Percentiles rank a stretch among this genome's conserved stretches.
Conservation (phyloP, 2,888 invertebrate genomes). For the Anodontia alba region DNA sequence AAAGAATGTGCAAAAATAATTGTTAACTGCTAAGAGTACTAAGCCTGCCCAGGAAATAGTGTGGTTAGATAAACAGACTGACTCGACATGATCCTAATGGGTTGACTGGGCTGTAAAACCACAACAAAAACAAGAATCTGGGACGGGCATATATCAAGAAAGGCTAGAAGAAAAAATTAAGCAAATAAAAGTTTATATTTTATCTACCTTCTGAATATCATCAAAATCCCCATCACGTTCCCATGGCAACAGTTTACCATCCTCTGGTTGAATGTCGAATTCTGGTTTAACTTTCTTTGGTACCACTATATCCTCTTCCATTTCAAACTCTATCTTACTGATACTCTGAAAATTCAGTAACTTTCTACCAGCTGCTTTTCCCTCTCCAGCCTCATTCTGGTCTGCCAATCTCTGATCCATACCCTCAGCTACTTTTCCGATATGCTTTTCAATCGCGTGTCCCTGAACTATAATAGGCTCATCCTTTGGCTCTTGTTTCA, state of each 20-base stretch:
- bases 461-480: not conserved
- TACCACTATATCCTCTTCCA: not conserved
- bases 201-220: not conserved
- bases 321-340: slow-evolving; percentile 8
- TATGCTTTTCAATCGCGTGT: not conserved
- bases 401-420: not conserved
- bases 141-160: too few relatives aligned
- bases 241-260: slow-evolving; percentile 61
- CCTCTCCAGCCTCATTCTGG: not conserved
- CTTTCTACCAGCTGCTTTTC: slow-evolving; percentile 27
- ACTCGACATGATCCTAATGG: too few relatives aligned
- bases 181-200: too few relatives aligned
- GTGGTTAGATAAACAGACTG: too few relatives aligned
- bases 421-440: not conserved
- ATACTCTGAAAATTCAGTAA: slow-evolving; percentile 26
- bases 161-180: too few relatives aligned
- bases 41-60: too few relatives aligned
- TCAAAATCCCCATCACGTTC: slow-evolving; percentile 43
- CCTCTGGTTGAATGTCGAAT: slow-evolving; percentile 56
- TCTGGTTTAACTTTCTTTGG: slow-evolving; percentile 22
- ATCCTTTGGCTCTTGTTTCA: not conserved
- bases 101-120: too few relatives aligned
- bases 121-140: too few relatives aligned
- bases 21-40: too few relatives aligned
- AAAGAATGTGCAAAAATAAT: too few relatives aligned